phyloP scores from a whole-genome alignment of 92 coral and sea anemone species.

The Pocillopora meandrina region DNA sequence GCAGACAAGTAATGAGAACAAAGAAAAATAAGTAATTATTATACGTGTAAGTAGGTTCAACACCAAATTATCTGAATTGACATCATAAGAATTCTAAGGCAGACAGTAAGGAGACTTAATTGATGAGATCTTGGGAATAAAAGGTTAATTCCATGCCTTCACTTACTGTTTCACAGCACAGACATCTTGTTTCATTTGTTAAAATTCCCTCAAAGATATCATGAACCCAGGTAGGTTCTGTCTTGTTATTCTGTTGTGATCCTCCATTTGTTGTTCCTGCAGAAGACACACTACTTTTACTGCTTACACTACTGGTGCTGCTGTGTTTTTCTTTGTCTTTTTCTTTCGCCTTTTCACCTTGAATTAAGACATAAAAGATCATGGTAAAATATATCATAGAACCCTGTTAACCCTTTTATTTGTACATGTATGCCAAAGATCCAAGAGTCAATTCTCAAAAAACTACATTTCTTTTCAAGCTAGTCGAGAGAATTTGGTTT shows the following conservation, averaged over 20 bases:
- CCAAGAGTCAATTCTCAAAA: no score
- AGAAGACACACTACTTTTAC: slow-evolving; percentile 88
- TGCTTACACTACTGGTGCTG: slow-evolving; percentile 96
- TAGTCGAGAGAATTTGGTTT: no score
- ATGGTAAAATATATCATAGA: not conserved
- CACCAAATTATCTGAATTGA: no score
- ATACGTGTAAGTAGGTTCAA: no score
- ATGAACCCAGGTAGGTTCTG: slow-evolving; percentile 96
- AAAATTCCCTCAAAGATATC: slow-evolving; percentile 99
- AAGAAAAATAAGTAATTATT: no score
- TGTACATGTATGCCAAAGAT: not conserved
- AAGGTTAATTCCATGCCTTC: not conserved
- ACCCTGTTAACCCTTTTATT: not conserved
- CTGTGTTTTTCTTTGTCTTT: slow-evolving; percentile 90
- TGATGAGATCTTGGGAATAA: not conserved
- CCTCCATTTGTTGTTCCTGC: slow-evolving; percentile 69
- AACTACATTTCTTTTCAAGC: no score
- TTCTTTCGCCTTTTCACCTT: slow-evolving; percentile 75
- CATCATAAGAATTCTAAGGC: not conserved
- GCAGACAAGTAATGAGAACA: no score
- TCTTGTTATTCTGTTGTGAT: slow-evolving; percentile 37
- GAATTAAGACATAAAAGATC: slow-evolving; percentile 1
- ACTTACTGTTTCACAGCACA: slow-evolving; percentile 94
- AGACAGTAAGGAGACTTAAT: not conserved
- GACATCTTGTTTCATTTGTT: slow-evolving; percentile 97